Evolutionary conservation across 2,888 invertebrate genomes (phyloP), one percentile per base, ranked within the genome.

Genomic region (Leptinotarsa tumamoca): DNA sequence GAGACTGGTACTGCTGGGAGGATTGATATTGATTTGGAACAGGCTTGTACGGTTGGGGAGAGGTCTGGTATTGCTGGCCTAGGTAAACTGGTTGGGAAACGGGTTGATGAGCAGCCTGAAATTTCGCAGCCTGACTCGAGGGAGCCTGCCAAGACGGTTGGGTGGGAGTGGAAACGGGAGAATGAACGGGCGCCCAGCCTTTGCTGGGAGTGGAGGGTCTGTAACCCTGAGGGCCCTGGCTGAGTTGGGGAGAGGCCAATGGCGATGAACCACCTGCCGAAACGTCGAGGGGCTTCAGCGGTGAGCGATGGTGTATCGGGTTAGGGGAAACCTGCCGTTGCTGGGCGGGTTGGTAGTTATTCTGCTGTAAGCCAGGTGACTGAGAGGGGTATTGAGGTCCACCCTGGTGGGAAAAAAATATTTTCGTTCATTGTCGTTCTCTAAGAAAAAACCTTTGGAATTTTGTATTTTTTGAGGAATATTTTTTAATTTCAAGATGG

Each of bases 151-250:
- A 87, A 84, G 81, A 68, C 80, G 84, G 82, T 74, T 80, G 82
- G 10, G 75, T 84, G 73, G 88, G 87, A 69, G 88, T 87, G 23
- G 84, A 83, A 21, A 87, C 87, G 70, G 90, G 88, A 78, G 90
- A 89, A 77, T 89, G 88, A 18, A 90, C 89, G 69, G 90, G 88
- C 61, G 89, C 88, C 90, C 90, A 90, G 81, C 79, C 86, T 87
- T 83, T 88, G 85, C 80, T 84, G 80, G 85, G 87, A 83, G 85
- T 87, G 82, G 82, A 83, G 74, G 83, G 86, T 84, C 84, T 80
- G 75, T 80, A 86, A 72, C 84, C 83, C 58, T 77, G 79, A 50
- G 86, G 86, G 72, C 81, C 86, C 72, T 82, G 83, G 73, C 84
- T 85, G 52, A 81, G 77, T 52, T 80, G 68, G 54, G 85, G 86